A percentile compares a stretch with the other conserved stretches of the same genome.
phyloP scores from a whole-genome alignment of 2,888 invertebrate species.

The Tanaodytes sp. region DNA sequence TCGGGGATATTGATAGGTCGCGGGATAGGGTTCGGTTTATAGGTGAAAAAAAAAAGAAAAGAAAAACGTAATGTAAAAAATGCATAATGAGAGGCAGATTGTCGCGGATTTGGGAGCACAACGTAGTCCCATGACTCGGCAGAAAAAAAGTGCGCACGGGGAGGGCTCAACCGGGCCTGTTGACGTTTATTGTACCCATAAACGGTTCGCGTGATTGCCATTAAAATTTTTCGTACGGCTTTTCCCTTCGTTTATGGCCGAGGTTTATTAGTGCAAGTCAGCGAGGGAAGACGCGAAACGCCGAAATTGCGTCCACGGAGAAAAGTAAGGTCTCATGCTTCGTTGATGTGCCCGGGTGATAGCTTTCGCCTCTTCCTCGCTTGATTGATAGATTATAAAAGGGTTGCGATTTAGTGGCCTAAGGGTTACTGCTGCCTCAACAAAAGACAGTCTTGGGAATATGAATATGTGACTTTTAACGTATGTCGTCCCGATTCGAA shows the following conservation, averaged over 20 bases:
- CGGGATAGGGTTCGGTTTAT: too few species aligned
- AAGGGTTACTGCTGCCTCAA: conserved; percentile 53
- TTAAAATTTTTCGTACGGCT: conserved; percentile 65
- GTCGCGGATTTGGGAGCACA: conserved; percentile 13
- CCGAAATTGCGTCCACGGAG: conserved; percentile 41
- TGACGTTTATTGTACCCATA: conserved; percentile 71
- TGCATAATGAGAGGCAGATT: conserved; percentile 57
- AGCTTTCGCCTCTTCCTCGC: conserved; percentile 54
- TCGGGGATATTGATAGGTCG: conserved; percentile 49
- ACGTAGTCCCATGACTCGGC: conserved; percentile 63
- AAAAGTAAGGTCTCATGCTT: conserved; percentile 52
- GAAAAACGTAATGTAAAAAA: conserved; percentile 37
- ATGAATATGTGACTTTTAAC: conserved; percentile 46
- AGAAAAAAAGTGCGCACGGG: conserved; percentile 53
- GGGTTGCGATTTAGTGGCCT: conserved; percentile 57
- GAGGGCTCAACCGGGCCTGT: conserved; percentile 65
- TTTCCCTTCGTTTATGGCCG: conserved; percentile 52
- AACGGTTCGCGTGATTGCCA: conserved; percentile 66
- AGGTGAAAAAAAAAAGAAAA: too few species aligned
- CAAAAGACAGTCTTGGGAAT: conserved; percentile 62
- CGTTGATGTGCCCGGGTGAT: conserved; percentile 58
- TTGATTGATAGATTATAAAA: conserved; percentile 71
- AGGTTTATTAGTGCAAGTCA: conserved; percentile 70
- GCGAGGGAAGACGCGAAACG: conserved; percentile 60
- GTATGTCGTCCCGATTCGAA: conserved; percentile 33